Percentiles rank a stretch among this genome's conserved stretches.
Conservation (phyloP, 23 tunicate genomes). For the Botrylloides violaceus region DNA sequence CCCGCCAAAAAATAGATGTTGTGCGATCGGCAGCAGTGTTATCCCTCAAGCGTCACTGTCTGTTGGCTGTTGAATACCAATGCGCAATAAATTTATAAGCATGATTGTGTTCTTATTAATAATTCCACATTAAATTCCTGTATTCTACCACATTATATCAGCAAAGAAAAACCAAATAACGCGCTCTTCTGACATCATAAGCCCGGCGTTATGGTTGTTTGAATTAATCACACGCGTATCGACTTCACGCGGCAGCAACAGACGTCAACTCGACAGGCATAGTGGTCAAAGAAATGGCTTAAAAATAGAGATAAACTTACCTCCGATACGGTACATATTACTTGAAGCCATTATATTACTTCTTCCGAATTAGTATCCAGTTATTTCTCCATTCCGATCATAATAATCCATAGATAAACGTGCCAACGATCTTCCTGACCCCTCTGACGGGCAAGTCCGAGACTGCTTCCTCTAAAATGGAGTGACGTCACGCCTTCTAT, state of each 20-base stretch:
- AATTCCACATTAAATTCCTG: too few species aligned
- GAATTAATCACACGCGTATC: neutral
- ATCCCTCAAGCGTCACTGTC: too few species aligned
- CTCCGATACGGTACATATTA: slow-evolving; percentile 78
- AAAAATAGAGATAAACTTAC: slow-evolving; percentile 29
- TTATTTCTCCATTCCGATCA: neutral
- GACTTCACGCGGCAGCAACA: neutral
- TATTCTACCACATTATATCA: too few species aligned
- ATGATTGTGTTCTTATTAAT: too few species aligned
- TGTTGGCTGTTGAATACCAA: too few species aligned
- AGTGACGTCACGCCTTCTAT: slow-evolving; percentile 52
- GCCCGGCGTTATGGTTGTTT: neutral
- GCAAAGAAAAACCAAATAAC: neutral
- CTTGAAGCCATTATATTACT: slow-evolving; percentile 53
- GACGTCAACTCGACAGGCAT: neutral
- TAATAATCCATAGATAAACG: neutral
- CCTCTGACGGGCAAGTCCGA: slow-evolving; percentile 27
- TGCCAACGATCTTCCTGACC: slow-evolving; percentile 23
- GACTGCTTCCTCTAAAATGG: slow-evolving; percentile 54
- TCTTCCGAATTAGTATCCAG: slow-evolving; percentile 35
- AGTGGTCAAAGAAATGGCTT: neutral
- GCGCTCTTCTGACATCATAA: slow-evolving; percentile 2
- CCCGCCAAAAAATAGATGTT: too few species aligned
- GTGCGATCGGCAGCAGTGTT: too few species aligned
- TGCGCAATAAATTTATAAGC: too few species aligned